Evolutionary conservation across 2,113 vertebrate species (phyloP).

Genomic region (Canis aureus): DNA sequence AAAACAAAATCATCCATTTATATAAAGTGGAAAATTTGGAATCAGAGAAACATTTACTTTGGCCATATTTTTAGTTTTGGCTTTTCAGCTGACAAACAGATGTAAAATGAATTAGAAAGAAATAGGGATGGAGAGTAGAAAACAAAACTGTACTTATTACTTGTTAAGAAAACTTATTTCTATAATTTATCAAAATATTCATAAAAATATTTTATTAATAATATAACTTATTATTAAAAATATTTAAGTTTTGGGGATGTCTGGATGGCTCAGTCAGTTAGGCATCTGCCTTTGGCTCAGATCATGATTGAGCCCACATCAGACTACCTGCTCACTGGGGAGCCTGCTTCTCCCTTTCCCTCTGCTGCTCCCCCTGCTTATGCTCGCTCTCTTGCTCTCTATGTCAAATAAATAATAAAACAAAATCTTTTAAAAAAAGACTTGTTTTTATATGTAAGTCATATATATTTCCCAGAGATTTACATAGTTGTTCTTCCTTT

Average conservation of each 20-base stretch:
- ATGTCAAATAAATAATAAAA: too few relatives aligned
- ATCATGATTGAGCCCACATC: too few relatives aligned
- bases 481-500: slow-evolving; percentile 11
- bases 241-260: too few relatives aligned
- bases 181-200: slow-evolving; percentile 29
- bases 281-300: too few relatives aligned
- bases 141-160: slow-evolving; percentile 16
- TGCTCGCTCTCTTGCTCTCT: too few relatives aligned
- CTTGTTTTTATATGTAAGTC: background rate
- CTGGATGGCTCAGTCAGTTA: too few relatives aligned
- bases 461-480: slow-evolving; percentile 36
- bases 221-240: too few relatives aligned
- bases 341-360: too few relatives aligned
- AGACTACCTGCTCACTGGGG: too few relatives aligned
- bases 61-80: slow-evolving; percentile 38
- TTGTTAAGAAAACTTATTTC: background rate
- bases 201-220: too few relatives aligned
- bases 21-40: background rate
- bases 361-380: too few relatives aligned
- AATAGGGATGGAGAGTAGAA: background rate
- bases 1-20: slow-evolving; percentile 73
- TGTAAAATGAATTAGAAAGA: slow-evolving; percentile 32
- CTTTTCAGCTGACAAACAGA: slow-evolving; percentile 50
- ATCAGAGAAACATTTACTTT: slow-evolving; percentile 24
- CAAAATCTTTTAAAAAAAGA: too few relatives aligned